Conservation (phyloP, 2,797 vertebrate genomes). For the Pangasius sanitwongsei region DNA sequence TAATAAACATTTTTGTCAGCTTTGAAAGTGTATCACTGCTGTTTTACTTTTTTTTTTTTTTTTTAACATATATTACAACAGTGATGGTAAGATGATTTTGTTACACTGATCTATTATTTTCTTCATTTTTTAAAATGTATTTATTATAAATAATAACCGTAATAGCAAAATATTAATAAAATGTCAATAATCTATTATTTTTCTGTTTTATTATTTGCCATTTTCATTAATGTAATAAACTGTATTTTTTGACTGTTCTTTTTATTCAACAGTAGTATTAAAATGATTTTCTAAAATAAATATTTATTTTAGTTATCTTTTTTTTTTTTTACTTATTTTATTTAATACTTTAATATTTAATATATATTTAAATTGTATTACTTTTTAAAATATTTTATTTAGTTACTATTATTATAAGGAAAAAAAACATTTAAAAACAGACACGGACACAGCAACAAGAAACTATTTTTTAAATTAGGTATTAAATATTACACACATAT, state of each 20-base stretch:
- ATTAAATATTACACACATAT: not conserved
- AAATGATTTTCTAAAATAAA: not conserved
- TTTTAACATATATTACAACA: not conserved
- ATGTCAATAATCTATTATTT: not conserved
- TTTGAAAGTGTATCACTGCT: not conserved
- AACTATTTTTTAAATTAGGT: not conserved
- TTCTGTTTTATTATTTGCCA: not conserved
- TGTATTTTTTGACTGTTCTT: not conserved
- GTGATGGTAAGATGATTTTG: not conserved
- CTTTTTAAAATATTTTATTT: not conserved
- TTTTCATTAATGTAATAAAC: not conserved
- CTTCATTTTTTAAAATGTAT: not conserved
- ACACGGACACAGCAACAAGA: not conserved
- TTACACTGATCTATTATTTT: not conserved
- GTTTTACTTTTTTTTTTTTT: not conserved
- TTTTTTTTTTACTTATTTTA: not conserved
- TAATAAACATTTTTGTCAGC: not conserved
- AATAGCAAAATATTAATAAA: not conserved
- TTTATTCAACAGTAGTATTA: not conserved
- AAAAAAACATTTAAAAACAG: not conserved
- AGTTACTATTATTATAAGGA: not conserved
- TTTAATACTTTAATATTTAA: not conserved
- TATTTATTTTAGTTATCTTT: not conserved
- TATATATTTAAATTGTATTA: no score
- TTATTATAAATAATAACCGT: not conserved